These are phyloP conservation scores for Cirrhinus molitorella DNA, from an alignment of 2,797 vertebrate species.

Conservation along the genomic window DNA sequence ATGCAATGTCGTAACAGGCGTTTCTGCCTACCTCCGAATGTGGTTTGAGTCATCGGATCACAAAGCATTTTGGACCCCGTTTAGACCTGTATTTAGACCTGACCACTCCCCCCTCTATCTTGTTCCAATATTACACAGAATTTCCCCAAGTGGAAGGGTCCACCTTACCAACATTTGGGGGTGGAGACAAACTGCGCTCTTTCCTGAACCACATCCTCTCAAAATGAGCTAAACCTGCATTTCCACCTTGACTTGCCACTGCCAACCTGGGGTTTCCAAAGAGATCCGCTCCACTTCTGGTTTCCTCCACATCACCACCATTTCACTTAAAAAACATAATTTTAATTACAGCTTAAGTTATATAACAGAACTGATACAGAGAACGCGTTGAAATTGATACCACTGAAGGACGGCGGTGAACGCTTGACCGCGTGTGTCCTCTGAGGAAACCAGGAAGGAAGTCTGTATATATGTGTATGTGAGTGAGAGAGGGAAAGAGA, in stretches of 20 bases:
- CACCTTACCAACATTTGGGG: constrained; percentile 16
- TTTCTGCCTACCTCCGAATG: constrained; percentile 11
- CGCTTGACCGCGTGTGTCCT: constrained; percentile 42
- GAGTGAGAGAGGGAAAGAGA: constrained; percentile 7
- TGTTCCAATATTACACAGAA: constrained; percentile 30
- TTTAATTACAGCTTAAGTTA: background rate
- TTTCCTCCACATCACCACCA: constrained; percentile 40
- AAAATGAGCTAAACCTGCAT: constrained; percentile 36
- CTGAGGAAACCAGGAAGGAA: constrained; percentile 47
- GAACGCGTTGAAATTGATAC: constrained; percentile 27
- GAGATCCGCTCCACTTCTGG: constrained; percentile 25
- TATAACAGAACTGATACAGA: background rate
- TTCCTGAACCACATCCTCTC: constrained; percentile 50
- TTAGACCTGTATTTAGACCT: constrained; percentile 17
- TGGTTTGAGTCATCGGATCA: background rate
- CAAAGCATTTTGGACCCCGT: background rate
- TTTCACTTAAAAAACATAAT: background rate
- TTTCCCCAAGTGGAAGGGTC: constrained; percentile 53
- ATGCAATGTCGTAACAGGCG: background rate
- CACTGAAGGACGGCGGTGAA: constrained; percentile 7
- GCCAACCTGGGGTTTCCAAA: constrained; percentile 46
- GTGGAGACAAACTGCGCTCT: constrained; percentile 16
- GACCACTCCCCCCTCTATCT: constrained; percentile 42
- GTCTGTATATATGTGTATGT: constrained; percentile 37
- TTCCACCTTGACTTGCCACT: constrained; percentile 30